phyloP scores from a whole-genome alignment of 2,797 vertebrate genomes.

The Babyrousa celebensis region DNA sequence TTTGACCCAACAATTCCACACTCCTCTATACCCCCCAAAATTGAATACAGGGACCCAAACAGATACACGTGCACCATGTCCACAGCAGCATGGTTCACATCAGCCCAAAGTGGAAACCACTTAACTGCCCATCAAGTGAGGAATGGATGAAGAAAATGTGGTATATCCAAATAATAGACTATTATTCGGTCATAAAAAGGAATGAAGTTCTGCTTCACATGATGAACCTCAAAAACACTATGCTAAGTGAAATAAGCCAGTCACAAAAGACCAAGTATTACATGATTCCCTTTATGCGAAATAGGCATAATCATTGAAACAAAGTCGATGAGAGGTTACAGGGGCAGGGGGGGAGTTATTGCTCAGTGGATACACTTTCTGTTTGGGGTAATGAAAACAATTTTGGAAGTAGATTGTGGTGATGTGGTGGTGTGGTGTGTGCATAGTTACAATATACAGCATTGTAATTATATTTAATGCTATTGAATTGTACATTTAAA shows the following conservation, averaged over 20 bases:
- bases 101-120: neutral
- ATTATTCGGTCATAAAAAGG: neutral
- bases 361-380: neutral
- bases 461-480: neutral
- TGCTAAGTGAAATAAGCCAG: neutral
- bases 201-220: neutral
- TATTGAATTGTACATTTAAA: neutral
- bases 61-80: neutral
- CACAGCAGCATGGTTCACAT: neutral
- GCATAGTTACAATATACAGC: neutral
- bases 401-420: neutral
- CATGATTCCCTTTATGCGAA: neutral
- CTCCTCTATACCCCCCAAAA: neutral
- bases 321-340: neutral
- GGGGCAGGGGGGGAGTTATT: neutral
- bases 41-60: neutral
- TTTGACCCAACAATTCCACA: neutral
- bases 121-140: neutral
- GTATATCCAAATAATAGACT: neutral
- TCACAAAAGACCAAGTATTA: neutral
- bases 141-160: neutral
- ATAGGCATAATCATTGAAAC: neutral
- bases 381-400: neutral
- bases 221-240: neutral
- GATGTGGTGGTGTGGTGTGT: neutral